Percentiles rank a stretch among this genome's conserved stretches.
These are phyloP conservation scores for Bombus affinis DNA, from an alignment of 1,140 invertebrate genomes.

Conservation along the genomic window DNA sequence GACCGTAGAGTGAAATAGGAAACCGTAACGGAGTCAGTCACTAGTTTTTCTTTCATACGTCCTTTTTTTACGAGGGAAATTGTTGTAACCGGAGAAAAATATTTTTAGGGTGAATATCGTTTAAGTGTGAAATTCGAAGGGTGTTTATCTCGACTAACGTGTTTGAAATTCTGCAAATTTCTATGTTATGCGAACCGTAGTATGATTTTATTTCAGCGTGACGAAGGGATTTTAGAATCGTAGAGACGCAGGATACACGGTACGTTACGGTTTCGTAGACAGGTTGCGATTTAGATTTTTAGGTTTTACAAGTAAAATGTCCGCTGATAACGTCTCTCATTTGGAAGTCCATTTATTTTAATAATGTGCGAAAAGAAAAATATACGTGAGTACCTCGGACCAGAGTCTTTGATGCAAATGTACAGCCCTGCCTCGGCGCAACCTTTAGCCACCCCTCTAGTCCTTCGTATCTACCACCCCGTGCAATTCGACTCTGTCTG, in stretches of 20 bases:
- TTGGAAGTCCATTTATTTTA: conserved; percentile 46
- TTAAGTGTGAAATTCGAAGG: conserved; percentile 14
- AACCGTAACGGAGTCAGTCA: conserved; percentile 11
- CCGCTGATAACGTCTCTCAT: conserved; percentile 24
- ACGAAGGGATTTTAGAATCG: background rate
- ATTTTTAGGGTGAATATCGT: conserved; percentile 6
- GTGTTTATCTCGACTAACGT: background rate
- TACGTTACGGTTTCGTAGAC: background rate
- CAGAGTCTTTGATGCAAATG: conserved; percentile 40
- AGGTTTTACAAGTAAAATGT: conserved; percentile 40
- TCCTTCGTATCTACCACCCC: conserved; percentile 30
- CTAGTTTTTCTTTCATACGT: background rate
- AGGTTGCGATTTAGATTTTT: background rate
- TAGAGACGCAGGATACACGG: background rate
- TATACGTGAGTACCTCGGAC: background rate
- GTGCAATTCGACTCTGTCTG: conserved; percentile 40
- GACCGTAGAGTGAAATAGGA: background rate
- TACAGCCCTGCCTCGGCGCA: conserved; percentile 23
- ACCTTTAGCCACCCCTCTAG: conserved; percentile 22
- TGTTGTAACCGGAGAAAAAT: background rate
- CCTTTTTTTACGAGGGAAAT: background rate
- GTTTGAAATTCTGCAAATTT: background rate
- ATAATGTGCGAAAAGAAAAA: conserved; percentile 32
- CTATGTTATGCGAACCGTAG: too few relatives aligned
- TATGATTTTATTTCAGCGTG: background rate